Conservation (phyloP, 2,888 invertebrate genomes). For the Gerosis bhagava region DNA sequence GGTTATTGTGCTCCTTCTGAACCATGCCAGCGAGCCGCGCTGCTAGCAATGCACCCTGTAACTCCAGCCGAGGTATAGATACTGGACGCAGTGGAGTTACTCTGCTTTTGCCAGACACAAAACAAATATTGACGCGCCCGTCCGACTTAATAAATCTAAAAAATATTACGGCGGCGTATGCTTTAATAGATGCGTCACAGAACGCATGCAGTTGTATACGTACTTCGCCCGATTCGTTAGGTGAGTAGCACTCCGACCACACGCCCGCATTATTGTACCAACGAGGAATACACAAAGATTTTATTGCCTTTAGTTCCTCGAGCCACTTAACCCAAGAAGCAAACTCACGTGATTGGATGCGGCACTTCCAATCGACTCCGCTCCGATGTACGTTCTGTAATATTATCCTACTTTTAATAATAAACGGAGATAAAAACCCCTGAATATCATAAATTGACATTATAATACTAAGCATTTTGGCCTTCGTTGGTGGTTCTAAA, state of each 20-base stretch:
- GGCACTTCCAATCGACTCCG: constrained; percentile 28
- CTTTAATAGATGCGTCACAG: constrained; percentile 37
- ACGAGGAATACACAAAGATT: constrained; percentile 21
- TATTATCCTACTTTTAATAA: constrained; percentile 30
- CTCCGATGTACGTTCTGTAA: constrained; percentile 29
- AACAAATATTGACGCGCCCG: no score
- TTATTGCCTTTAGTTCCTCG: constrained; percentile 4
- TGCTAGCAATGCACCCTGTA: constrained; percentile 13
- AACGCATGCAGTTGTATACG: no score
- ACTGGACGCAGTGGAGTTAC: constrained; percentile 30
- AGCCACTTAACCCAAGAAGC: constrained; percentile 20
- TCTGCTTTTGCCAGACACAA: no score
- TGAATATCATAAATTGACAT: constrained; percentile 29
- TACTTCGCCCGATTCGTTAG: no score
- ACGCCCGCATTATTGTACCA: no score
- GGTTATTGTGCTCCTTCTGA: constrained; percentile 8
- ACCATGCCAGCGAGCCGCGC: constrained; percentile 9
- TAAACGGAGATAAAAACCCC: constrained; percentile 28
- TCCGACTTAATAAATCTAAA: no score
- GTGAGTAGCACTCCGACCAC: no score
- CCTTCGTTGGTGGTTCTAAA: constrained; percentile 22
- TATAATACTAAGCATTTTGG: constrained; percentile 28
- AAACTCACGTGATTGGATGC: constrained; percentile 22
- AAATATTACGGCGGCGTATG: constrained; percentile 38
- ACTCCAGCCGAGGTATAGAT: constrained; percentile 17